A percentile compares a stretch with the other conserved stretches of the same genome.
phyloP scores from a whole-genome alignment of 2,113 vertebrate genomes.

The Triplophysa dalaica region DNA sequence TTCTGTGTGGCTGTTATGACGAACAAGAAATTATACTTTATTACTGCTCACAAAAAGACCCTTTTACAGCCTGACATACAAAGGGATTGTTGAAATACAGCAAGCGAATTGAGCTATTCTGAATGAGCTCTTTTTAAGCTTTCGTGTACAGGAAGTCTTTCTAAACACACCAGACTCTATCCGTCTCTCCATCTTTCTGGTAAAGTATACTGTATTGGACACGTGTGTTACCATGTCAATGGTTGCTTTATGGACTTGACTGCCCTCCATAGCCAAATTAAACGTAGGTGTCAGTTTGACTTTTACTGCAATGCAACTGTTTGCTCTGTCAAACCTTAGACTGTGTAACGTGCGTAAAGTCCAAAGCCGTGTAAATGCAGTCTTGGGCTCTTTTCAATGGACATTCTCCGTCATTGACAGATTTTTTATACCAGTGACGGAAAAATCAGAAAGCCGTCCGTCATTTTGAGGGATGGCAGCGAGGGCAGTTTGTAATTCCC shows the following conservation, averaged over 20 bases:
- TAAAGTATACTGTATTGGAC: too few relatives aligned
- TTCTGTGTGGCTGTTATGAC: neutral
- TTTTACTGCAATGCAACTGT: constrained; percentile 35
- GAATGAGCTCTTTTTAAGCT: too few relatives aligned
- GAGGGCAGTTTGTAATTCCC: too few relatives aligned
- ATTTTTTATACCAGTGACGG: too few relatives aligned
- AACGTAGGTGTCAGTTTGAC: constrained; percentile 27
- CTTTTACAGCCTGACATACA: too few relatives aligned
- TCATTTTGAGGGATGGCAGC: too few relatives aligned
- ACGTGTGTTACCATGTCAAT: constrained; percentile 15
- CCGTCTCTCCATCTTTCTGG: neutral
- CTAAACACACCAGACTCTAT: neutral
- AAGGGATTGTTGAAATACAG: too few relatives aligned
- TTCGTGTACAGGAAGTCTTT: neutral
- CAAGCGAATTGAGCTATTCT: too few relatives aligned
- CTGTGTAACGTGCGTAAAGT: constrained; percentile 19
- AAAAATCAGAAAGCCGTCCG: too few relatives aligned
- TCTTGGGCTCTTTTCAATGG: constrained; percentile 36
- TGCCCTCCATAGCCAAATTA: constrained; percentile 37
- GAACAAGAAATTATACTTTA: too few relatives aligned
- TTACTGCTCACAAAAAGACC: too few relatives aligned
- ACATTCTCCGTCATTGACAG: neutral
- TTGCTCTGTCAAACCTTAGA: constrained; percentile 42
- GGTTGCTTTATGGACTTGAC: neutral
- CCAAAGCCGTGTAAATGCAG: constrained; percentile 42